Base-by-base conservation (phyloP, 1,140 invertebrate genomes). In the Apolygus lucorum region DNA sequence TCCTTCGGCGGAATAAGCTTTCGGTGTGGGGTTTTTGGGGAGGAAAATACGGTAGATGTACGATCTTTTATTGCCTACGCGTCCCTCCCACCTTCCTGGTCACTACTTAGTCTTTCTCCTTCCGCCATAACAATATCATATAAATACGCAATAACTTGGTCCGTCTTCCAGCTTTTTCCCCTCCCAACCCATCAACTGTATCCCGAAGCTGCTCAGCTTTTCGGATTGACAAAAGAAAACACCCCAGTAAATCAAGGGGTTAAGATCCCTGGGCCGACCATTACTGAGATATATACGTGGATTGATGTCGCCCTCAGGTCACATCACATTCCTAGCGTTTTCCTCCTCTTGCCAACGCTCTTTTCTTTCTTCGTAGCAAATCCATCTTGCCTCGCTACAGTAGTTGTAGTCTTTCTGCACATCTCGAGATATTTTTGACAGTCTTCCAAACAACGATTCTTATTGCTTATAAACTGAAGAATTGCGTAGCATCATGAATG, bases 151-250 rank as follows among this genome's bases (percentile, higher is more conserved):
- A 62, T 62, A 62, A 62, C 54, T 25, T n/a, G 4, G 17, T n/a
- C 42, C 42, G n/a, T 49, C 42, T n/a, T n/a, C 11, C 11, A 49
- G n/a, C 11, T n/a, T n/a, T n/a, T n/a, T n/a, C n/a, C n/a, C n/a
- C n/a, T n/a, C n/a, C n/a, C n/a, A n/a, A n/a, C n/a, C n/a, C n/a
- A n/a, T n/a, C n/a, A n/a, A n/a, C n/a, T n/a, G n/a, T n/a, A n/a
- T n/a, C n/a, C n/a, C n/a, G n/a, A n/a, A n/a, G n/a, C n/a, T n/a
- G n/a, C n/a, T n/a, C n/a, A n/a, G n/a, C n/a, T n/a, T n/a, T n/a
- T n/a, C n/a, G 54, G 54, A 62, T 62, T 62, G 54, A 62, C 54
- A 62, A 62, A 49, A 62, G 54, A 62, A 62, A 62, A 62, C 54
- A 62, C 54, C 54, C 17, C 24, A 21, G 54, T 62, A 62, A 62